Evolutionary conservation across 92 coral and sea anemone species (phyloP).

Genomic region (Palythoa caribaeorum): DNA sequence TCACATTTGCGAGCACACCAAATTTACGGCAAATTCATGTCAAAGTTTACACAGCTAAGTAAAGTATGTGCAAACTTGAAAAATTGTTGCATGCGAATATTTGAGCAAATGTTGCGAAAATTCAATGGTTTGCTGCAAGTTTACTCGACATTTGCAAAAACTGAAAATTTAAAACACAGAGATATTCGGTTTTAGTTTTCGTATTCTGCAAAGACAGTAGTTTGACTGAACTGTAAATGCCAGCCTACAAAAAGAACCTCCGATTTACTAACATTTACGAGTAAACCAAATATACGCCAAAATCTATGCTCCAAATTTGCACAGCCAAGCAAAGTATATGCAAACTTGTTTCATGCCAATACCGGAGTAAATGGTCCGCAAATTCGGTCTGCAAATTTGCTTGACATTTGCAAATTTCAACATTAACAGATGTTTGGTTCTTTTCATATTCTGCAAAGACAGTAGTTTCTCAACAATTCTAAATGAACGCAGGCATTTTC

Average conservation of each 20-base stretch:
- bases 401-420: conserved; percentile 13
- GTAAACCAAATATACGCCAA: conserved; percentile 15
- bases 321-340: conserved; percentile 4
- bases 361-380: background rate
- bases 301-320: conserved; percentile 16
- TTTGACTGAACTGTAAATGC: background rate
- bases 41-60: background rate
- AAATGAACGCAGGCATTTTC: conserved; percentile 10
- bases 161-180: background rate
- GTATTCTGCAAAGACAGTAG: background rate
- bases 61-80: background rate
- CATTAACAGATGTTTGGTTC: conserved; percentile 19
- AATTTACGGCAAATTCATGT: background rate
- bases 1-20: background rate
- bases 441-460: conserved; percentile 14
- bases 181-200: background rate
- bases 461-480: conserved; percentile 16
- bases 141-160: background rate
- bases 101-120: background rate
- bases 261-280: conserved; percentile 10
- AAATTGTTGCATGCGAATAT: too few relatives aligned
- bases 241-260: background rate
- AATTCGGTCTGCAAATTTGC: too few relatives aligned
- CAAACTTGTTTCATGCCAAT: conserved; percentile 7
- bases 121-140: background rate